phyloP scores from a whole-genome alignment of 2,113 vertebrate species.

The Grantiella picta region DNA sequence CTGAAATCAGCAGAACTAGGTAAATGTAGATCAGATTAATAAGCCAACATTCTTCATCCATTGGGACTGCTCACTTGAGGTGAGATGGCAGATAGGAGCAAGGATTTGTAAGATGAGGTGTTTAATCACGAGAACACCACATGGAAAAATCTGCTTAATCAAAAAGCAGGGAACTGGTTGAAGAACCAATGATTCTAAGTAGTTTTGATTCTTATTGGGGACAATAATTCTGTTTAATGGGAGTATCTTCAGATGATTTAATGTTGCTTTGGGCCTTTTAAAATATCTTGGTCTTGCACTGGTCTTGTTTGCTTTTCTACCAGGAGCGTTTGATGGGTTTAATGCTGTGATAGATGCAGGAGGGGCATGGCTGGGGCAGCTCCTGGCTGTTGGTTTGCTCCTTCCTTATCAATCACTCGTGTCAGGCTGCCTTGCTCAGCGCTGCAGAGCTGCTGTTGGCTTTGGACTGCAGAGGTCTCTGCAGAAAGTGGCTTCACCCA shows the following conservation, averaged over 20 bases:
- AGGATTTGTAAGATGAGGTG: not conserved
- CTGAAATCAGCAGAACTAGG: slow-evolving; percentile 8
- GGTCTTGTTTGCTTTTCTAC: slow-evolving; percentile 41
- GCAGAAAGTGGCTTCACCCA: not conserved
- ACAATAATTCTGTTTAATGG: slow-evolving; percentile 61
- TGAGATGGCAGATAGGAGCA: not conserved
- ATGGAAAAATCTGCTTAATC: slow-evolving; percentile 40
- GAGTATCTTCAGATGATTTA: slow-evolving; percentile 58
- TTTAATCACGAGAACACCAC: slow-evolving; percentile 31
- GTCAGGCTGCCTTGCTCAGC: not conserved
- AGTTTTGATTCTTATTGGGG: slow-evolving; percentile 55
- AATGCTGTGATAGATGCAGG: not conserved
- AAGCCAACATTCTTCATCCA: not conserved
- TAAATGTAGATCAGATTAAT: not conserved
- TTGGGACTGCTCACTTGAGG: not conserved
- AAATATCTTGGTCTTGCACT: not conserved
- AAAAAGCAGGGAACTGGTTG: not conserved
- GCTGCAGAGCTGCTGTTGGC: not conserved
- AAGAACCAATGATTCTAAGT: slow-evolving; percentile 45
- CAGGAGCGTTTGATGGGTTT: not conserved
- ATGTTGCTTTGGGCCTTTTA: slow-evolving; percentile 35
- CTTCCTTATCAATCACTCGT: not conserved
- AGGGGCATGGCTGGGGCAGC: not conserved
- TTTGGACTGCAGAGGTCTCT: not conserved
- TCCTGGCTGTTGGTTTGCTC: not conserved